These are phyloP conservation scores for Tetragnatha versicolor DNA, from an alignment of 1,140 invertebrate genomes.

Conservation along the genomic window DNA sequence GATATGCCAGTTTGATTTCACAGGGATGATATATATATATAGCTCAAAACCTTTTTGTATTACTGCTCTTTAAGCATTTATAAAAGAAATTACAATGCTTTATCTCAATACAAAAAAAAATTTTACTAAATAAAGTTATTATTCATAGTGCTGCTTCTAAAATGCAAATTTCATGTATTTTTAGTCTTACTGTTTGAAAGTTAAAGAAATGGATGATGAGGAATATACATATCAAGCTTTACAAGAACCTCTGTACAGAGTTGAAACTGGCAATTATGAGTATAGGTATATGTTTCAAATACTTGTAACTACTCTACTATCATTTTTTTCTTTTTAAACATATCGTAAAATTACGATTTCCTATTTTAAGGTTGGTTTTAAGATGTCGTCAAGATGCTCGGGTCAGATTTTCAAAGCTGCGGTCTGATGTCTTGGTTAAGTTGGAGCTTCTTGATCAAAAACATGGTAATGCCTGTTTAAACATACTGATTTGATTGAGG, in stretches of 20 bases:
- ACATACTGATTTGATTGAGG: too few species aligned
- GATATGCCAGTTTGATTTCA: too few species aligned
- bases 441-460: slow-evolving; percentile 96
- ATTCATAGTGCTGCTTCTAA: too few species aligned
- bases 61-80: too few species aligned
- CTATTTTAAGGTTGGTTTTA: slow-evolving; percentile 76
- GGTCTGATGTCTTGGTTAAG: slow-evolving; percentile 96
- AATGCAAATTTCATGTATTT: too few species aligned
- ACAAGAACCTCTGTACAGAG: slow-evolving; percentile 95
- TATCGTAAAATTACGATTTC: neutral
- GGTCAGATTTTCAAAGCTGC: slow-evolving; percentile 85
- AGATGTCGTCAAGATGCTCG: slow-evolving; percentile 94
- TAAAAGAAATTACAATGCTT: too few species aligned
- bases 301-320: neutral
- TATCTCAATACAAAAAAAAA: too few species aligned
- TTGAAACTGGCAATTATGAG: slow-evolving; percentile 99
- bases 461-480: slow-evolving; percentile 73
- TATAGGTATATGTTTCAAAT: slow-evolving; percentile 74
- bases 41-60: too few species aligned
- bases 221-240: slow-evolving; percentile 89
- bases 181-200: slow-evolving; percentile 92
- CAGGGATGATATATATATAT: too few species aligned
- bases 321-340: neutral
- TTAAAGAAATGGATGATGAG: slow-evolving; percentile 96
- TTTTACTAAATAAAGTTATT: too few species aligned